These are phyloP conservation scores for Picus viridis DNA, from an alignment of 2,797 vertebrate genomes.

Conservation along the genomic window DNA sequence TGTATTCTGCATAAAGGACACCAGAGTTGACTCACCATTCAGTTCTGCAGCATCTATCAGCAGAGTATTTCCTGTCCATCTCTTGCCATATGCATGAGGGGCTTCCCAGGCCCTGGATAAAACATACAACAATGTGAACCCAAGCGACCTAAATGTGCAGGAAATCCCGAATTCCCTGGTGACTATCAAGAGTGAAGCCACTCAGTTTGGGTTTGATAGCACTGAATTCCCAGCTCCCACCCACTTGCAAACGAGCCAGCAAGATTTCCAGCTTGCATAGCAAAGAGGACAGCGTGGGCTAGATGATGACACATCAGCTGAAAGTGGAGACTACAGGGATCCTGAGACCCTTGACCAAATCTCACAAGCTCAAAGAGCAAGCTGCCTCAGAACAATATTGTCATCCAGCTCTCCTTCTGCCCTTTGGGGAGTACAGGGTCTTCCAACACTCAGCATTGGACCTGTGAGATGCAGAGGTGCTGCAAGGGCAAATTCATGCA, in stretches of 20 bases:
- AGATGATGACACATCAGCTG: not conserved
- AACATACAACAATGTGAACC: not conserved
- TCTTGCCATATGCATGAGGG: not conserved
- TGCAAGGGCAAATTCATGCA: not conserved
- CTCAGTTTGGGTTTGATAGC: not conserved
- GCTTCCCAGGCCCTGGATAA: not conserved
- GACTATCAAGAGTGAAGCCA: not conserved
- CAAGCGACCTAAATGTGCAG: not conserved
- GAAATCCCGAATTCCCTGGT: not conserved
- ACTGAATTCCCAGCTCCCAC: not conserved
- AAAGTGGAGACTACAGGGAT: not conserved
- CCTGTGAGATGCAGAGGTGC: not conserved
- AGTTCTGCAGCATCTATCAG: not conserved
- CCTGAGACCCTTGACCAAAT: not conserved
- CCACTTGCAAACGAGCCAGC: rapidly evolving
- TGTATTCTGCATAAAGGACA: rapidly evolving
- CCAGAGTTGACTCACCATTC: not conserved
- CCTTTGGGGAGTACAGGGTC: not conserved
- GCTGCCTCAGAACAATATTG: not conserved
- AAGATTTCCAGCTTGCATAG: not conserved
- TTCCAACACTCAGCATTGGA: not conserved
- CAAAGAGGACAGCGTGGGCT: not conserved
- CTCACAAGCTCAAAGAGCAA: not conserved
- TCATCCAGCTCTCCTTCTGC: not conserved
- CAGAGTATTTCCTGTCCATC: not conserved